Conservation (phyloP, 2,113 vertebrate genomes). For the Caloenas nicobarica region DNA sequence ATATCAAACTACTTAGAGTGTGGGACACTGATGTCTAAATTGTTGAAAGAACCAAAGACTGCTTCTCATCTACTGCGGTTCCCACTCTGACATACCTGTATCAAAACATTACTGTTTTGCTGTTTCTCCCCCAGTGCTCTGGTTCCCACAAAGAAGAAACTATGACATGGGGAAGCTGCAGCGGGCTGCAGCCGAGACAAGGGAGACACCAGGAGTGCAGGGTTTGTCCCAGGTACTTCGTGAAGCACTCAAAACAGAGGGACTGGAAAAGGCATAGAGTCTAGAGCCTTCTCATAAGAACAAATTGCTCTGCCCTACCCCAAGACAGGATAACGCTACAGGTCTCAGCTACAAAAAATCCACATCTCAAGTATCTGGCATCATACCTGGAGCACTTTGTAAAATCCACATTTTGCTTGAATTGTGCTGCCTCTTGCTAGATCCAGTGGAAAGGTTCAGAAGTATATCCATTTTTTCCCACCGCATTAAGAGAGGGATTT, state of each 20-base stretch:
- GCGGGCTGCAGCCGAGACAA: accelerated
- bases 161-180: neutral
- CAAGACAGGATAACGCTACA: neutral
- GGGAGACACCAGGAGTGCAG: accelerated
- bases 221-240: neutral
- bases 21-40: neutral
- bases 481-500: neutral
- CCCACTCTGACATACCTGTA: neutral
- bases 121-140: accelerated
- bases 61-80: neutral
- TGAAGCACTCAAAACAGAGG: neutral
- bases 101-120: neutral
- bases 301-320: neutral
- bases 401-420: neutral
- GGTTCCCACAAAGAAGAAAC: neutral
- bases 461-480: neutral
- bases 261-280: neutral
- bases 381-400: neutral
- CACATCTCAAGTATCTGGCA: neutral
- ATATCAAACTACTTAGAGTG: neutral
- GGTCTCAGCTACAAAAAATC: neutral
- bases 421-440: neutral
- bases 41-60: neutral
- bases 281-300: neutral
- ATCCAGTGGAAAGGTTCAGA: neutral